phyloP scores from a whole-genome alignment of 2,797 vertebrate species.

The Heliangelus exortis region DNA sequence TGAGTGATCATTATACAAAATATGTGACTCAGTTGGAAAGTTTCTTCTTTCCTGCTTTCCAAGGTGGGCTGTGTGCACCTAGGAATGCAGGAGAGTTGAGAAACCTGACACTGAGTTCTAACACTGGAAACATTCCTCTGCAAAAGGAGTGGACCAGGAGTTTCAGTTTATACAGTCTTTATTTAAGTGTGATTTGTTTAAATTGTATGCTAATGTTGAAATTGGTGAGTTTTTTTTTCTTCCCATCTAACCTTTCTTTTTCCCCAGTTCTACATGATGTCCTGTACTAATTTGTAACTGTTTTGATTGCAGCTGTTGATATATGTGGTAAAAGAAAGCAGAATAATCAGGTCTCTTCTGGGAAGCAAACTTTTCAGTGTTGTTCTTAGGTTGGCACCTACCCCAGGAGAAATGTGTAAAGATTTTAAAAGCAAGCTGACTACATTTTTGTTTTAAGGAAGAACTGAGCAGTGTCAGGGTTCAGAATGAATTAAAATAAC shows the following conservation, averaged over 20 bases:
- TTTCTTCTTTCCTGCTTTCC: background rate
- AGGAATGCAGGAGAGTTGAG: background rate
- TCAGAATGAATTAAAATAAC: background rate
- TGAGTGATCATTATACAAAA: background rate
- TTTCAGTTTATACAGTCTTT: background rate
- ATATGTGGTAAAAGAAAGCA: background rate
- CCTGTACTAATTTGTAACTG: background rate
- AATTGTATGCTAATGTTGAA: background rate
- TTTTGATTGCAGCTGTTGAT: background rate
- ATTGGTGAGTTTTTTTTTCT: accelerated
- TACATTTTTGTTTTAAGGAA: background rate
- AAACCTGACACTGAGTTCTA: conserved; percentile 29
- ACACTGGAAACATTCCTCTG: background rate
- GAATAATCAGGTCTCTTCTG: background rate
- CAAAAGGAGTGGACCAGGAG: background rate
- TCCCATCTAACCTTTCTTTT: background rate
- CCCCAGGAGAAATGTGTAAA: background rate
- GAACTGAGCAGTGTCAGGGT: background rate
- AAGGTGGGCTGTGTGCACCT: background rate
- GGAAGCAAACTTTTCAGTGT: background rate
- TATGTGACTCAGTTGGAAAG: background rate
- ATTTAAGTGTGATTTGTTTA: background rate
- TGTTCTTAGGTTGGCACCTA: background rate
- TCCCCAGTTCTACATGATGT: background rate
- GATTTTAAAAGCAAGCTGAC: background rate